A percentile compares a stretch with the other conserved stretches of the same genome.
Evolutionary conservation across 2,888 invertebrate species (phyloP).

Genomic region (Cerceris rybyensis): DNA sequence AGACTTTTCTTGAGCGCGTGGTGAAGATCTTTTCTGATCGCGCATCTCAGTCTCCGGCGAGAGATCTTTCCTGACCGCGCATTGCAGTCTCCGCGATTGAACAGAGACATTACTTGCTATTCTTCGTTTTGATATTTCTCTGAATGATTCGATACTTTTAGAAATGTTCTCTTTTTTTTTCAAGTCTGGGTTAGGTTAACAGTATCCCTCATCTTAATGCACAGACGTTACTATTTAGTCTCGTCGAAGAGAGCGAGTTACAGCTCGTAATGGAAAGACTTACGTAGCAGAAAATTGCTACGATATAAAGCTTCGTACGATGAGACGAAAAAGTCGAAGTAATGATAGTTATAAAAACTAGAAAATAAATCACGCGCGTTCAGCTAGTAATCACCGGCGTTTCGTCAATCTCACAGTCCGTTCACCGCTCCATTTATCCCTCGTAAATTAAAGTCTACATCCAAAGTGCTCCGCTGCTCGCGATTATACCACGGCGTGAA

Average conservation of each 20-base stretch:
- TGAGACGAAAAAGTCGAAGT: conserved; percentile 29
- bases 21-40: too few relatives aligned
- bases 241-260: neutral
- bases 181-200: too few relatives aligned
- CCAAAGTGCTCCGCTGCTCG: conserved; percentile 52
- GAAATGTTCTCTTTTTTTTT: too few relatives aligned
- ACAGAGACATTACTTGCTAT: too few relatives aligned
- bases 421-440: conserved; percentile 60
- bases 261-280: neutral
- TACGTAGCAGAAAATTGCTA: neutral
- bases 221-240: too few relatives aligned
- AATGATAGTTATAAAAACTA: conserved; percentile 51
- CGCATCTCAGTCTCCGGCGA: conserved; percentile 20
- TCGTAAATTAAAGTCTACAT: conserved; percentile 61
- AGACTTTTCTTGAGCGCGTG: neutral
- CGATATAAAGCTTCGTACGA: neutral
- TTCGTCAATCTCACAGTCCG: conserved; percentile 61
- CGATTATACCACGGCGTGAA: conserved; percentile 61
- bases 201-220: too few relatives aligned
- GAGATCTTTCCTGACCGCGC: neutral
- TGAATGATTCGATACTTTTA: too few relatives aligned
- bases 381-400: conserved; percentile 54
- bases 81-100: neutral
- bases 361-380: conserved; percentile 56
- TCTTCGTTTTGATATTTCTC: too few relatives aligned